Conservation (phyloP, 2,888 invertebrate genomes). For the Eupithecia pulchellata region DNA sequence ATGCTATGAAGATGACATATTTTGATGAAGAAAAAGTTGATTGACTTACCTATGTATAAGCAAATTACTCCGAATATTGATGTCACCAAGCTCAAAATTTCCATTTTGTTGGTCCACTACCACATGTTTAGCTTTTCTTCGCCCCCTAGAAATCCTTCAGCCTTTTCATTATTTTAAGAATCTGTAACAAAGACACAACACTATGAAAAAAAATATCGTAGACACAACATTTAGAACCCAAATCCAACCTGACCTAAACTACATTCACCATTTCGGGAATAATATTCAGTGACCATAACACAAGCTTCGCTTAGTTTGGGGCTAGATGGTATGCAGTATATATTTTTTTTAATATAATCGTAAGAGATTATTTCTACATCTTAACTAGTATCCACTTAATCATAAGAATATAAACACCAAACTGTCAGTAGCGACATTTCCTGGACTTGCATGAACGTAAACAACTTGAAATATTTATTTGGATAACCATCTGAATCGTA, state of each 20-base stretch:
- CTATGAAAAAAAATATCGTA: background rate
- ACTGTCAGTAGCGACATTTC: constrained; percentile 51
- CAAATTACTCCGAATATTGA: constrained; percentile 73
- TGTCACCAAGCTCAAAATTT: constrained; percentile 66
- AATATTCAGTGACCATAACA: no score
- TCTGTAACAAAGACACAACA: constrained; percentile 58
- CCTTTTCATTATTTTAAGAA: constrained; percentile 55
- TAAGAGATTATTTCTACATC: background rate
- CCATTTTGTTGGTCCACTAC: constrained; percentile 68
- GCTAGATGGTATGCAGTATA: no score
- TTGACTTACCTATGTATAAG: constrained; percentile 63
- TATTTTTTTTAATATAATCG: background rate
- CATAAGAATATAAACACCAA: constrained; percentile 56
- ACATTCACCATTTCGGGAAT: no score
- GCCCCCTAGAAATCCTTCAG: constrained; percentile 46
- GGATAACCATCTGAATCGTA: constrained; percentile 64
- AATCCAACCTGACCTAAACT: background rate
- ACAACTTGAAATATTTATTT: constrained; percentile 73
- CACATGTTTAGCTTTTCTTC: constrained; percentile 61
- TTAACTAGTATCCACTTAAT: constrained; percentile 33
- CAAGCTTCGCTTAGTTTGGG: no score
- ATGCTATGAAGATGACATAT: background rate
- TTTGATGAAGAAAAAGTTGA: background rate
- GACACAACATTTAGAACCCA: background rate
- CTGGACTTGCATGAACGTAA: constrained; percentile 62